A percentile compares a stretch with the other conserved stretches of the same genome.
phyloP scores from a whole-genome alignment of 2,888 invertebrate species.

The Panopea generosa region DNA sequence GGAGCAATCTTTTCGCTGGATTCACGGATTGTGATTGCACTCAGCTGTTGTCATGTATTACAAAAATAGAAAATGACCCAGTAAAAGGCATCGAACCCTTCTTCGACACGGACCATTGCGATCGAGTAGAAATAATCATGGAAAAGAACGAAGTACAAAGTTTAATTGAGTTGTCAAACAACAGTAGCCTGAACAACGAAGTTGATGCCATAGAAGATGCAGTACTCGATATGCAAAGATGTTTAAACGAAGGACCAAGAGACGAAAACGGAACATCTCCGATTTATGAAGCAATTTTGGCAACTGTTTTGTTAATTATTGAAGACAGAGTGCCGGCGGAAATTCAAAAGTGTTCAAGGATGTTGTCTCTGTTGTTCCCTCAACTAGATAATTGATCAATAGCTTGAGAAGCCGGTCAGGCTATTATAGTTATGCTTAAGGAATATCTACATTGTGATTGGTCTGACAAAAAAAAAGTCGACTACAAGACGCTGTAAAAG shows the following conservation, averaged over 20 bases:
- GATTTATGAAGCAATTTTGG: slow-evolving; percentile 33
- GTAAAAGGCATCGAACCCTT: slow-evolving; percentile 25
- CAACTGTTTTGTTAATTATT: too few species aligned
- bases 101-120: slow-evolving; percentile 22
- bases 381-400: too few species aligned
- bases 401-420: too few species aligned
- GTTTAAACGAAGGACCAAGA: slow-evolving; percentile 30
- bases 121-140: slow-evolving; percentile 21
- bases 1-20: slow-evolving; percentile 35
- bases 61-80: slow-evolving; percentile 15
- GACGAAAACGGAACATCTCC: slow-evolving; percentile 25
- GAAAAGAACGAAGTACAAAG: slow-evolving; percentile 22
- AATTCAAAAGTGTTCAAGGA: too few species aligned
- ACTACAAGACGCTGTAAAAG: too few species aligned
- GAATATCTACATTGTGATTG: too few species aligned
- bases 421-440: too few species aligned
- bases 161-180: slow-evolving; percentile 23
- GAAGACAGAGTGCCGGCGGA: too few species aligned
- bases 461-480: too few species aligned
- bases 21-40: slow-evolving; percentile 11
- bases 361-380: too few species aligned
- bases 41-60: slow-evolving; percentile 18
- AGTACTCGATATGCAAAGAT: slow-evolving; percentile 34
- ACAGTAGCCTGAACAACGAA: slow-evolving; percentile 32
- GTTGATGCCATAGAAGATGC: slow-evolving; percentile 31